Base-by-base conservation (phyloP, 2,888 invertebrate species). In the Syritta pipiens region DNA sequence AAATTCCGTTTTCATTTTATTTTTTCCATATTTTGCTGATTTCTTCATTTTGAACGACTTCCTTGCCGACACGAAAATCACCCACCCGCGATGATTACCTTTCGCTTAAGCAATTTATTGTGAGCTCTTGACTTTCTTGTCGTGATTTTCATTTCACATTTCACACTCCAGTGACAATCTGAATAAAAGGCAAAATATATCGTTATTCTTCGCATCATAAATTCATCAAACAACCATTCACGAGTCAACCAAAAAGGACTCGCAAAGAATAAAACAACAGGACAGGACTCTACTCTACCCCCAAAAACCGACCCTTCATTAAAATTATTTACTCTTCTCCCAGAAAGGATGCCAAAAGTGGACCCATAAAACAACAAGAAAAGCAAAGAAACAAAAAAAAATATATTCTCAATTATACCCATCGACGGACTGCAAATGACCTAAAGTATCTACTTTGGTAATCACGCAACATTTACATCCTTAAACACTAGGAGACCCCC, bases 161-260 rank as follows among this genome's bases (percentile, higher is more conserved):
- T 68, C 48, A 57, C 67, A 68, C 67, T 68, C 48, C 57, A 57
- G 57, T 68, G 28, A 28, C 17, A 57, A 57, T 57, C 57, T 57
- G 48, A 57, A 68, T 57, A 57, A 68, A 68, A 48, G 48, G 46
- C 57, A n/a, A 48, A 68, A 68, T 40, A 37, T 46, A 57, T 48
- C 55, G 37, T 57, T 46, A 67, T 57, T 40, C 30, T 49, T 59
- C 40, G 68, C 57, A 48, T 68, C 68, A 59, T 68, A 68, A 68
- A 68, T 68, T 68, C 49, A 59, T 59, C 59, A 59, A 68, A 68
- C 59, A 68, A 42, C 68, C 46, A 68, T 57, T 59, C 12, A 20
- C n/a, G n/a, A n/a, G n/a, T n/a, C n/a, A n/a, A n/a, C n/a, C n/a
- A n/a, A n/a, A n/a, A 35, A 32, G 24, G 63, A 32, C 65, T 17